Evolutionary conservation across 2,797 vertebrate species (phyloP).

Genomic region (Tinamus major): DNA sequence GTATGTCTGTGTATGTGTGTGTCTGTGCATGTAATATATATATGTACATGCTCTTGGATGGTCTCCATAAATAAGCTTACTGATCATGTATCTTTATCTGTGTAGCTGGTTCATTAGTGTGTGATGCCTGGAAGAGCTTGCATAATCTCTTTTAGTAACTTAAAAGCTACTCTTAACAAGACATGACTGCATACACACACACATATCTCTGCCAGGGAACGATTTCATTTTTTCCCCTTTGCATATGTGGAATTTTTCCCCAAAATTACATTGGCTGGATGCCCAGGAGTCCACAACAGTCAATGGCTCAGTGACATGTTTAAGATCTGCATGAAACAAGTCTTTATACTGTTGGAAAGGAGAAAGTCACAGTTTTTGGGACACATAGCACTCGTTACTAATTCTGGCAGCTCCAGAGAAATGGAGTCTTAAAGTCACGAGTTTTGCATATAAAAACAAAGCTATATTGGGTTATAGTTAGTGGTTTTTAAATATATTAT

Average conservation of each 20-base stretch:
- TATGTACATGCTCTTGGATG: background rate
- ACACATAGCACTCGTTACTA: background rate
- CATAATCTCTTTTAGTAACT: background rate
- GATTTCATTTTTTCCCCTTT: background rate
- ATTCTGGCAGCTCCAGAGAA: background rate
- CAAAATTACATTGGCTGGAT: background rate
- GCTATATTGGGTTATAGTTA: background rate
- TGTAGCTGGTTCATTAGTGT: background rate
- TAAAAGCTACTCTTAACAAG: background rate
- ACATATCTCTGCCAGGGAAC: background rate
- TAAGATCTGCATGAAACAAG: conserved; percentile 3
- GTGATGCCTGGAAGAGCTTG: background rate
- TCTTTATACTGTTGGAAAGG: conserved; percentile 7
- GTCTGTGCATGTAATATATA: background rate
- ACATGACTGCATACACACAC: background rate
- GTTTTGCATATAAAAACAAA: background rate
- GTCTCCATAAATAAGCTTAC: background rate
- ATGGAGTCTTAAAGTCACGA: background rate
- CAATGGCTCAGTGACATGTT: background rate
- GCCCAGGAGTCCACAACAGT: background rate
- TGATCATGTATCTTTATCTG: background rate
- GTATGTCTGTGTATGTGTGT: background rate
- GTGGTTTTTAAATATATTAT: background rate
- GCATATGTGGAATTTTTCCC: conserved; percentile 22
- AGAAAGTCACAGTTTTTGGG: background rate